Evolutionary conservation across 2,113 vertebrate species (phyloP).

Genomic region (Tenebrosternarchus preto): DNA sequence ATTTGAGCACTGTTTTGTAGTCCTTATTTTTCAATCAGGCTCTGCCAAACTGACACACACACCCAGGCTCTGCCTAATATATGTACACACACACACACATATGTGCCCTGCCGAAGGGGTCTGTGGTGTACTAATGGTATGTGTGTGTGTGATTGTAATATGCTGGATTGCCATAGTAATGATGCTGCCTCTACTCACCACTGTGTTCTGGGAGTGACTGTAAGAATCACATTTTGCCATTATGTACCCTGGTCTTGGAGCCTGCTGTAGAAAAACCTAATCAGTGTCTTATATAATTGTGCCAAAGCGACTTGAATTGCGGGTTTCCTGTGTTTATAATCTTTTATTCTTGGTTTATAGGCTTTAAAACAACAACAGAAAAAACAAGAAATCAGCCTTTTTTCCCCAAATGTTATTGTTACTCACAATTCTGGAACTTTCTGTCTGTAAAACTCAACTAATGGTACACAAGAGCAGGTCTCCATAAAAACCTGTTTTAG

Average conservation of each 20-base stretch:
- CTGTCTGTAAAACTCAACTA: not conserved
- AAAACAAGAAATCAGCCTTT: not conserved
- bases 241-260: constrained; percentile 5
- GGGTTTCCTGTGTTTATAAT: constrained; percentile 37
- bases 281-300: constrained; percentile 25
- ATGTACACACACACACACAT: not conserved
- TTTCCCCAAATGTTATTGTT: not conserved
- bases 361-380: not conserved
- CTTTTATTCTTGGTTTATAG: constrained; percentile 16
- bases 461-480: not conserved
- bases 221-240: constrained; percentile 15
- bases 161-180: constrained; percentile 41
- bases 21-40: not conserved
- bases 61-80: not conserved
- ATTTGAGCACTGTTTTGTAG: constrained; percentile 45
- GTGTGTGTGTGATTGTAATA: constrained; percentile 6
- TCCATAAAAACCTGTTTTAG: not conserved
- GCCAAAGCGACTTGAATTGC: constrained; percentile 43
- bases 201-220: not conserved
- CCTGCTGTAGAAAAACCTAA: not conserved
- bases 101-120: constrained; percentile 39
- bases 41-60: not conserved
- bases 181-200: constrained; percentile 29
- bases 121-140: constrained; percentile 21
- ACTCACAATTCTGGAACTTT: not conserved